phyloP scores from a whole-genome alignment of 2,797 vertebrate genomes.

The Syngnathus acus region DNA sequence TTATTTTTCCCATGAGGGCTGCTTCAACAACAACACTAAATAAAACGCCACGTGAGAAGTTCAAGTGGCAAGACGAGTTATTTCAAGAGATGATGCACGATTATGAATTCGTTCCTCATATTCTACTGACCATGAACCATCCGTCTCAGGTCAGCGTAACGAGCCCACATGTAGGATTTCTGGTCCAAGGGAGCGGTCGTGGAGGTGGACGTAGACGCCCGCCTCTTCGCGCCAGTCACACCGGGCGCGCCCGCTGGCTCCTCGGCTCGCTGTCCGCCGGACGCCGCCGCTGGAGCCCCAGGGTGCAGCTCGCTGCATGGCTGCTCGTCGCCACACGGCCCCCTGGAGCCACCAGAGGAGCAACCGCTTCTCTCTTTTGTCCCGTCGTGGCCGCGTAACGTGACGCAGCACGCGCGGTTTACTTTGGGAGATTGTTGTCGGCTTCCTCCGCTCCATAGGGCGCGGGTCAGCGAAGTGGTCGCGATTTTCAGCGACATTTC shows the following conservation, averaged over 20 bases:
- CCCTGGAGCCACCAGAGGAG: slow-evolving; percentile 2
- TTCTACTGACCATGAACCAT: slow-evolving; percentile 66
- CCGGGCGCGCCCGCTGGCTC: slow-evolving; percentile 36
- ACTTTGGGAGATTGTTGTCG: slow-evolving; percentile 6
- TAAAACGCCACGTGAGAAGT: not conserved
- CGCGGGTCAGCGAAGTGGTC: slow-evolving; percentile 34
- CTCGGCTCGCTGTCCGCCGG: slow-evolving; percentile 41
- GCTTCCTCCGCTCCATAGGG: slow-evolving; percentile 44
- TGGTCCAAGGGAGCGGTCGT: slow-evolving; percentile 39
- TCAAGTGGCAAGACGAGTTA: not conserved
- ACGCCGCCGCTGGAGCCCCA: slow-evolving; percentile 38
- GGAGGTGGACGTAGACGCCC: slow-evolving; percentile 42
- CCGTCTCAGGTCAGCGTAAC: slow-evolving; percentile 65
- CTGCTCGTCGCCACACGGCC: slow-evolving; percentile 1
- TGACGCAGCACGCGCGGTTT: not conserved
- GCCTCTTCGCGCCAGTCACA: slow-evolving; percentile 33
- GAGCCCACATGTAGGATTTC: slow-evolving; percentile 59
- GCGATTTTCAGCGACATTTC: slow-evolving; percentile 58
- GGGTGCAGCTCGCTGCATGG: slow-evolving; percentile 22
- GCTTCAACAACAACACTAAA: not conserved
- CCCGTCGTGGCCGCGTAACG: slow-evolving; percentile 6
- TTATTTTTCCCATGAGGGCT: not conserved
- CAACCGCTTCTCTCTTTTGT: slow-evolving; percentile 18
- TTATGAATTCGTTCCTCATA: no score
- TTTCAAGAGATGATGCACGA: not conserved